Percentiles rank a stretch among this genome's conserved stretches.
Evolutionary conservation across 2,113 vertebrate species (phyloP).

Genomic region (Morphnarchus princeps): DNA sequence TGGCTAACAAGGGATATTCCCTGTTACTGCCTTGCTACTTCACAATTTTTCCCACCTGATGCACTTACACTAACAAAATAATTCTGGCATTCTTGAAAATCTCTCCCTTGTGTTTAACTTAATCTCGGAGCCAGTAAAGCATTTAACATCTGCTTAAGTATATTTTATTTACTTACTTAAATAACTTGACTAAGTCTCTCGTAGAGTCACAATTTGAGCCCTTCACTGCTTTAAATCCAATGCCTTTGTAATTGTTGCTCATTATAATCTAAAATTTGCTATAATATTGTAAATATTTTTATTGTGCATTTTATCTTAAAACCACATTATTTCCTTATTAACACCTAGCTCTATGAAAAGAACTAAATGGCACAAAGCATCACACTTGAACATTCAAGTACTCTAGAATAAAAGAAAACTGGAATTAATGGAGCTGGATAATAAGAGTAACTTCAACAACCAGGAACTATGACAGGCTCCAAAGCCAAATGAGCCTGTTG

Average conservation of each 20-base stretch:
- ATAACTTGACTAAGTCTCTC: neutral
- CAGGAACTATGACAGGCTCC: neutral
- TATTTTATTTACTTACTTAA: neutral
- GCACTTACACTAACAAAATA: neutral
- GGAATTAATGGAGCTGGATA: neutral
- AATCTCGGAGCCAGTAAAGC: neutral
- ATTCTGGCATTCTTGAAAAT: neutral
- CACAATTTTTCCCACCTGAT: neutral
- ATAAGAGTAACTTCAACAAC: neutral
- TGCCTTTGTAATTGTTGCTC: neutral
- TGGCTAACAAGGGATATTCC: neutral
- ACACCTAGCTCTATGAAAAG: neutral
- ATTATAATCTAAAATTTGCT: neutral
- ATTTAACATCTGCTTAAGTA: neutral
- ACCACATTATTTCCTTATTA: neutral
- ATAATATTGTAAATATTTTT: neutral
- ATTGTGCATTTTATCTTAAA: neutral
- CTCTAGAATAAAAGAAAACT: neutral
- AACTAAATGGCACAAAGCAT: neutral
- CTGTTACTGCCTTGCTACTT: neutral
- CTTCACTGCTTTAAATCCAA: neutral
- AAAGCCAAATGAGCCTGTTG: neutral
- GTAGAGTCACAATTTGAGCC: neutral
- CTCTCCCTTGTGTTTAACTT: neutral
- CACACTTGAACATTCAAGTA: neutral